phyloP scores from a whole-genome alignment of 2,113 vertebrate genomes.

The Chaetorhynchus papuensis region DNA sequence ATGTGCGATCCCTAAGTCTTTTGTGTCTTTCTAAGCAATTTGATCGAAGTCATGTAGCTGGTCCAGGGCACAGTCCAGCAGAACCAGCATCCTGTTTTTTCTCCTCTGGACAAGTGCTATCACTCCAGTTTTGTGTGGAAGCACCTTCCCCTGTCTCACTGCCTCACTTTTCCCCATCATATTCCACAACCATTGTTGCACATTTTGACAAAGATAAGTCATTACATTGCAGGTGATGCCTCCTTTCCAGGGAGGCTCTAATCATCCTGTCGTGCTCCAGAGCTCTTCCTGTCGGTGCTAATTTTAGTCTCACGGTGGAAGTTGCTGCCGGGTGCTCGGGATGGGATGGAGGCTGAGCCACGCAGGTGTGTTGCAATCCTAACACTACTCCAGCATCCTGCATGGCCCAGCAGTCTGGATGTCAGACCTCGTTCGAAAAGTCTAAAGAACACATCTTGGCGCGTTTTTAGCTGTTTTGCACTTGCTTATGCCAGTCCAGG shows the following conservation, averaged over 20 bases:
- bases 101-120: background rate
- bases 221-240: background rate
- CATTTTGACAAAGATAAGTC: background rate
- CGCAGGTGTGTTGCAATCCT: background rate
- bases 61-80: background rate
- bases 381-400: rapidly evolving
- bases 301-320: background rate
- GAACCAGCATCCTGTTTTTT: background rate
- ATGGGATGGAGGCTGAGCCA: background rate
- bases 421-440: background rate
- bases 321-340: background rate
- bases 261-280: background rate
- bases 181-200: background rate
- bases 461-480: background rate
- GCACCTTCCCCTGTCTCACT: background rate
- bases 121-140: background rate
- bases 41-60: background rate
- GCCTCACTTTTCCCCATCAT: background rate
- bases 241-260: constrained; percentile 10
- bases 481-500: background rate
- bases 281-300: constrained; percentile 16
- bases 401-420: rapidly evolving
- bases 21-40: background rate
- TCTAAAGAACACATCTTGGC: background rate
- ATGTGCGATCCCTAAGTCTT: background rate